phyloP scores from a whole-genome alignment of 2,888 invertebrate species.

The Drosophila infuscata region DNA sequence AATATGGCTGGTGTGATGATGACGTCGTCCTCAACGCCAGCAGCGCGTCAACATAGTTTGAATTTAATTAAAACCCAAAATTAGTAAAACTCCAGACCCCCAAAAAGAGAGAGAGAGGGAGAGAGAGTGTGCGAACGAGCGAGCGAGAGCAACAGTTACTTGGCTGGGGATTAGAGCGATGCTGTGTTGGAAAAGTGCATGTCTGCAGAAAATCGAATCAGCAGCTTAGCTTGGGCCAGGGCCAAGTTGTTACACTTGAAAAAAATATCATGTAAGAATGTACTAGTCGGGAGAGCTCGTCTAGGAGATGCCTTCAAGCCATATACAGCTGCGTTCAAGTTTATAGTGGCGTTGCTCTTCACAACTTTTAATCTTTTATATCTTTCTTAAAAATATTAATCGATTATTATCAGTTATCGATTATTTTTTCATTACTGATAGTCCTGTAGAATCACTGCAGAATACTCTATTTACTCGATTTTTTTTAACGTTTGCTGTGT shows the following conservation, averaged over 20 bases:
- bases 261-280: background rate
- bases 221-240: slow-evolving; percentile 56
- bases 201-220: slow-evolving; percentile 82
- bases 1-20: slow-evolving; percentile 42
- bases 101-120: background rate
- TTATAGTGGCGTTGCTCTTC: background rate
- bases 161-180: slow-evolving; percentile 69
- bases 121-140: slow-evolving; percentile 6
- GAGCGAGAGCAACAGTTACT: slow-evolving; percentile 67
- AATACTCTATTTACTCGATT: background rate
- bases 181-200: slow-evolving; percentile 72
- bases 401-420: background rate
- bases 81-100: slow-evolving; percentile 53
- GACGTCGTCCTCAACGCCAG: slow-evolving; percentile 43
- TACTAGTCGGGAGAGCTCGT: background rate
- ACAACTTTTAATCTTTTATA: background rate
- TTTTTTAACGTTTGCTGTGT: background rate
- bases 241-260: slow-evolving; percentile 3
- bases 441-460: background rate
- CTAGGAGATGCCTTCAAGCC: background rate
- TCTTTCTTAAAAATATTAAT: background rate
- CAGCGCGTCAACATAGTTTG: slow-evolving; percentile 76
- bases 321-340: background rate
- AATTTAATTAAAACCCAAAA: slow-evolving; percentile 83
- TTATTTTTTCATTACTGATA: background rate